Evolutionary conservation across 2,888 invertebrate genomes (phyloP).

Genomic region (Plagodis dolabraria): DNA sequence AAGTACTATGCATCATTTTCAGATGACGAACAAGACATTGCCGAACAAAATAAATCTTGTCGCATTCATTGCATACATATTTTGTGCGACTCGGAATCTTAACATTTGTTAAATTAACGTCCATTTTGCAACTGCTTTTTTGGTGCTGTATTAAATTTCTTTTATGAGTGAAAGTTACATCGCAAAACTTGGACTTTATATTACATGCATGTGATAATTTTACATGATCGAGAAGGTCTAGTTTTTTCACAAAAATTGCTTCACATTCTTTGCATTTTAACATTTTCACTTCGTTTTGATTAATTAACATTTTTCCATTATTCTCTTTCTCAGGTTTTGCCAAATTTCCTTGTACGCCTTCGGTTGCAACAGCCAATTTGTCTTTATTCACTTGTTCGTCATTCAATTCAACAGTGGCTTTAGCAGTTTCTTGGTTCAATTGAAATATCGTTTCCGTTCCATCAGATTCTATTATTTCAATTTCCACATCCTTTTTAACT

Average conservation of each 20-base stretch:
- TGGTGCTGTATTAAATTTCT: neutral
- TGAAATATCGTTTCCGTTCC: neutral
- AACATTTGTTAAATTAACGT: neutral
- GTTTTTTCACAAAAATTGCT: neutral
- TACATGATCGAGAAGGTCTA: conserved; percentile 31
- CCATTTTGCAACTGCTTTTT: neutral
- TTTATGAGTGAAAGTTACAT: neutral
- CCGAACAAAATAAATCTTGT: neutral
- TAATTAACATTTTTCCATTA: neutral
- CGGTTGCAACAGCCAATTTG: conserved; percentile 1
- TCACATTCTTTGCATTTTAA: neutral
- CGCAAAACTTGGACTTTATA: conserved; percentile 49
- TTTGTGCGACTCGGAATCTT: neutral
- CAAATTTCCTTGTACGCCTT: neutral
- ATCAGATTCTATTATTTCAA: neutral
- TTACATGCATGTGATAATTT: conserved; percentile 20
- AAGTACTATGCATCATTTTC: neutral
- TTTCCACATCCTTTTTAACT: neutral
- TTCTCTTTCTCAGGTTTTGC: neutral
- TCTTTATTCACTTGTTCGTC: neutral
- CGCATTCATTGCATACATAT: neutral
- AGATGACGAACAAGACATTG: neutral
- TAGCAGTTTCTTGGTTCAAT: too few relatives aligned
- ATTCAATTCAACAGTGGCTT: neutral
- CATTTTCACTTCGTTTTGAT: neutral